A percentile compares a stretch with the other conserved stretches of the same genome.
Evolutionary conservation across 2,113 vertebrate species (phyloP).

Genomic region (Pelmatolapia mariae): DNA sequence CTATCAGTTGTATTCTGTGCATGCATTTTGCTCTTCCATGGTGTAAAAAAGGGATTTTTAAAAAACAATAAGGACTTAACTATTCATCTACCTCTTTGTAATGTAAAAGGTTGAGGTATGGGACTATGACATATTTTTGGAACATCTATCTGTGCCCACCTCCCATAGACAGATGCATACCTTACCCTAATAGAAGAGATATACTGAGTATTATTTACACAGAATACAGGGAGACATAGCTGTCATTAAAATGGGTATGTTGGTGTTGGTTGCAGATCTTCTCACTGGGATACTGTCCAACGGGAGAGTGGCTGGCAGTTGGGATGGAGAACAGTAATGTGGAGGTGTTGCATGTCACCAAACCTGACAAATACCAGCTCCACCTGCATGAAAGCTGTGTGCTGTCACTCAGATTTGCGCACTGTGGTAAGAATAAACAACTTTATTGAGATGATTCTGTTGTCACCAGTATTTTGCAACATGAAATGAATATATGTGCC

Average conservation of each 20-base stretch:
- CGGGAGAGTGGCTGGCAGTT: constrained; percentile 93
- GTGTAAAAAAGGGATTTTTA: not conserved
- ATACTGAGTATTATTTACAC: not conserved
- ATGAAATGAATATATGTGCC: not conserved
- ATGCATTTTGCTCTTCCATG: not conserved
- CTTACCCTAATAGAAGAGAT: not conserved
- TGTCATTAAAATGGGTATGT: not conserved
- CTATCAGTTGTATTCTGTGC: not conserved
- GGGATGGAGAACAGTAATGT: constrained; percentile 99
- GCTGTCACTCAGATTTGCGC: constrained; percentile 93
- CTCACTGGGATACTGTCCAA: constrained; percentile 94
- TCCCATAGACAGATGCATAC: not conserved
- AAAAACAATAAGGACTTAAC: not conserved
- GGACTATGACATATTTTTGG: not conserved
- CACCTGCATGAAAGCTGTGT: constrained; percentile 97
- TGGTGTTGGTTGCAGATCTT: constrained; percentile 80
- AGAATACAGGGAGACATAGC: not conserved
- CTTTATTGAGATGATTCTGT: not conserved
- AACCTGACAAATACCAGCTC: constrained; percentile 96
- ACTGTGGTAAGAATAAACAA: constrained; percentile 78
- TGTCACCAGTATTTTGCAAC: not conserved
- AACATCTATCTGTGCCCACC: not conserved
- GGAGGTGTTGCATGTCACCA: constrained; percentile 92
- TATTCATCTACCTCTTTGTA: not conserved
- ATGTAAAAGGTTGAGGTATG: not conserved